Evolutionary conservation across 2,888 invertebrate species (phyloP).

Genomic region (Embidobia sp.): DNA sequence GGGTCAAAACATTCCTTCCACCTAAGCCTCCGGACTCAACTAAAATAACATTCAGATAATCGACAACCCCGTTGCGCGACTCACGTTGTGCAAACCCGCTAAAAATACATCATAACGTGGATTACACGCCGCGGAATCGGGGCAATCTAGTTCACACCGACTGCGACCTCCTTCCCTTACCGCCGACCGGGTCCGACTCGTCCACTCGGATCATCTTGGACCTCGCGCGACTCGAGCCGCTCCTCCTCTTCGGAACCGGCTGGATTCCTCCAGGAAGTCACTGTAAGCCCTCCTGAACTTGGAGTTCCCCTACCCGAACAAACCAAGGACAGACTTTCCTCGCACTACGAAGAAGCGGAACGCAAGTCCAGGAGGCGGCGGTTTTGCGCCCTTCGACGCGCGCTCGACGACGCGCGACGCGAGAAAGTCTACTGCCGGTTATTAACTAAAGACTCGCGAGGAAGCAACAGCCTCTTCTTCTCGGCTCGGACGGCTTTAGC

Average conservation of each 20-base stretch:
- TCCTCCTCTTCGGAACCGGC: background rate
- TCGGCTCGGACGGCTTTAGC: slow-evolving; percentile 80
- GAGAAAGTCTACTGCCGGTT: slow-evolving; percentile 73
- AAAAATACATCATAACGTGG: slow-evolving; percentile 46
- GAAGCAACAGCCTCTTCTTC: slow-evolving; percentile 70
- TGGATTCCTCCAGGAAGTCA: background rate
- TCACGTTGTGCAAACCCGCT: slow-evolving; percentile 46
- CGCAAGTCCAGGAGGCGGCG: too few relatives aligned
- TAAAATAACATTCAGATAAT: slow-evolving; percentile 50
- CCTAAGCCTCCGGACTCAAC: background rate
- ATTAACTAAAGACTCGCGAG: slow-evolving; percentile 74
- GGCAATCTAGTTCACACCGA: slow-evolving; percentile 50
- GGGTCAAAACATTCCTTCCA: too few relatives aligned
- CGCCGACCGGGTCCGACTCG: slow-evolving; percentile 94
- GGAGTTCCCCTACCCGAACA: too few relatives aligned
- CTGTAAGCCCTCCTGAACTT: too few relatives aligned
- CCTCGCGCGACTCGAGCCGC: background rate
- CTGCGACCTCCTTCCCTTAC: slow-evolving; percentile 83
- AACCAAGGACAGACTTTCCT: too few relatives aligned
- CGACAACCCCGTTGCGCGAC: slow-evolving; percentile 22
- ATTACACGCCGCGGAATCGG: slow-evolving; percentile 36
- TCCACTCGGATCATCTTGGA: slow-evolving; percentile 92
- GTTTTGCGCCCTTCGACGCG: background rate
- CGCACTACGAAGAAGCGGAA: too few relatives aligned
- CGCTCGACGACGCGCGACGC: slow-evolving; percentile 65